These are phyloP conservation scores for Discoglossus pictus DNA, from an alignment of 2,797 vertebrate species.

Conservation along the genomic window DNA sequence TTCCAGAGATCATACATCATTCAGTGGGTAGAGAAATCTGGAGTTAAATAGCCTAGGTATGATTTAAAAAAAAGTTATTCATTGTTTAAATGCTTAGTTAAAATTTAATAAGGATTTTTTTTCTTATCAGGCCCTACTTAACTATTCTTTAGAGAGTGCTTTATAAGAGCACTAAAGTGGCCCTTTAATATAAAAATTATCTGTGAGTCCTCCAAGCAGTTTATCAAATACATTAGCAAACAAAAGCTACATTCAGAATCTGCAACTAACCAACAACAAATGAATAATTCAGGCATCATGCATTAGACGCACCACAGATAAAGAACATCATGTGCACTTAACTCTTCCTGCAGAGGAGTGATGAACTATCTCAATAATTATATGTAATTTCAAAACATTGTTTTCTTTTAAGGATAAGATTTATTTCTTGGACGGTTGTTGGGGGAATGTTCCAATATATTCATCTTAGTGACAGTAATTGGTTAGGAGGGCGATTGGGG, in stretches of 20 bases:
- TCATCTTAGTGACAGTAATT: constrained; percentile 53
- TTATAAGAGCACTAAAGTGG: too few relatives aligned
- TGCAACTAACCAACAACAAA: constrained; percentile 54
- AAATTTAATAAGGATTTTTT: too few relatives aligned
- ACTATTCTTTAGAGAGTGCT: too few relatives aligned
- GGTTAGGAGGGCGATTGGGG: constrained; percentile 25
- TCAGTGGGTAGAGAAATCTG: too few relatives aligned
- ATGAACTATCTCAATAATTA: constrained; percentile 60
- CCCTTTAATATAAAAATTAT: constrained; percentile 43
- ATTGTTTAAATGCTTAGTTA: too few relatives aligned
- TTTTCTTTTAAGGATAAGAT: constrained; percentile 58
- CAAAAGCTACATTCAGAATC: constrained; percentile 64
- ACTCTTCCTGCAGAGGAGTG: constrained; percentile 54
- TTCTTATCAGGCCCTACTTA: too few relatives aligned
- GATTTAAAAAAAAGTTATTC: too few relatives aligned
- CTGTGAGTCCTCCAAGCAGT: constrained; percentile 59
- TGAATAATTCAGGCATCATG: constrained; percentile 67
- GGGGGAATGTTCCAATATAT: constrained; percentile 56
- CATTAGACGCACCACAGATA: constrained; percentile 62
- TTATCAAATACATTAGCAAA: constrained; percentile 66
- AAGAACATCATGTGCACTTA: constrained; percentile 58
- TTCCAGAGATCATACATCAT: too few relatives aligned
- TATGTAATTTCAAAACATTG: constrained; percentile 55
- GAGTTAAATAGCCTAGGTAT: too few relatives aligned
- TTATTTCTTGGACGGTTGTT: constrained; percentile 53